Base-by-base conservation (phyloP, 2,888 invertebrate genomes). In the Mamestra brassicae region DNA sequence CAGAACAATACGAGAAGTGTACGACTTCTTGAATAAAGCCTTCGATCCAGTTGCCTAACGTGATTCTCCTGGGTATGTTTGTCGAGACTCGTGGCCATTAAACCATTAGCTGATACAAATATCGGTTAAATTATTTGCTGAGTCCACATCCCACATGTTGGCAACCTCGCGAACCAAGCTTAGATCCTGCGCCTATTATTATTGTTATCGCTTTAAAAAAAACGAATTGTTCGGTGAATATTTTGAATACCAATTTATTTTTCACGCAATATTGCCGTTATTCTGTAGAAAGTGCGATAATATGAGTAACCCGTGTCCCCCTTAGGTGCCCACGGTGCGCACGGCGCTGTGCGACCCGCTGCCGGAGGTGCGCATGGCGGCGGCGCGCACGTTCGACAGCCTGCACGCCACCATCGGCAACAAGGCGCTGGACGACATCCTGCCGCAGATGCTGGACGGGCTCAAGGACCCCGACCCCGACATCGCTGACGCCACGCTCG, bases 301-400 rank as follows among this genome's bases (percentile, higher is more conserved):
- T 3, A 10, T 10, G 10, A 47, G 0, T 47, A 13, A 47, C 2
- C 13, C 13, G 4, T 0, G 5, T 1, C 8, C 6, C 1, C 71
- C 26, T 26, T 26, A 93, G 93, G 93, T 95, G 76, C 99, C 99
- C 4, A 99, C 99, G 0, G 99, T 99, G n/a, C 97, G 98, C 83
- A 98, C 98, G 93, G 99, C 99, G 4, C 97, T 99, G 71, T 98
- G 98, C 91, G 99, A 99, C 97, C 98, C 98, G 6, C 95, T 99
- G 86, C 98, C 99, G 0, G 99, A 99, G 95, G 99, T 98, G 67
- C 97, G 99, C 67, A 97, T 98, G 93, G 99, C 99, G 7, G 99
- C 99, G 0, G 99, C 99, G 13, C 98, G 98, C 91, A 99, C 99
- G 0, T 99, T 99, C 95, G 99, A 99, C 94, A 98, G 98, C 88